Evolutionary conservation across 2,888 invertebrate species (phyloP), one percentile per base, ranked within the genome.

Genomic region (Tiphia femorata): DNA sequence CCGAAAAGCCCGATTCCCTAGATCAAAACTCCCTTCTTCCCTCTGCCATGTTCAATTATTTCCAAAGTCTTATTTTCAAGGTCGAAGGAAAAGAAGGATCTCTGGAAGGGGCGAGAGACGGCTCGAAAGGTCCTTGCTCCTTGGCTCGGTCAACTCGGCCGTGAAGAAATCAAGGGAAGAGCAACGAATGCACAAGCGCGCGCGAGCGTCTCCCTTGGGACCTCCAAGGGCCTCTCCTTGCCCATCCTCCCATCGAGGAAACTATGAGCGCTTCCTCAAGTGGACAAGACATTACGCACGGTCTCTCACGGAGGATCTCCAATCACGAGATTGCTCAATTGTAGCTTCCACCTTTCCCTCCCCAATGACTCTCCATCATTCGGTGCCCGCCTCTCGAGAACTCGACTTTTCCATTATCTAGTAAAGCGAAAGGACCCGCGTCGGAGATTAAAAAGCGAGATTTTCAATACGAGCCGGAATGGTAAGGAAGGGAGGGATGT

Each of bases 271-370:
- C 63, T n/a, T 59, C 53, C 49, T 48, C 61, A 64, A 61, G 69
- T 65, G 62, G 58, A 62, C 64, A 52, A 43, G 50, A 62, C 55
- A 62, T 62, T 62, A 64, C 62, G 69, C 67, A 67, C 55, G 35
- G 40, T 35, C 46, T 64, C 59, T 46, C 58, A 51, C 53, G 58
- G 61, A 58, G 58, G 64, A 73, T 73, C 72, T 73, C 71, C 78
- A 77, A 79, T 81, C 79, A 79, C 72, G 75, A 75, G 78, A 80
- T 81, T 81, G 80, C 80, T 81, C 81, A 78, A 81, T 78, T 80
- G 79, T 80, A 73, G 72, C 72, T 62, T 60, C 51, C 40, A 43
- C 46, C 58, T 58, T 56, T 59, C 60, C 62, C 61, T 60, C 58
- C 20, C 47, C 53, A 50, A 25, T 49, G 43, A 41, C 37, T 30